Evolutionary conservation across 2,797 vertebrate species (phyloP).

Genomic region (Schizopygopsis pylzovi): DNA sequence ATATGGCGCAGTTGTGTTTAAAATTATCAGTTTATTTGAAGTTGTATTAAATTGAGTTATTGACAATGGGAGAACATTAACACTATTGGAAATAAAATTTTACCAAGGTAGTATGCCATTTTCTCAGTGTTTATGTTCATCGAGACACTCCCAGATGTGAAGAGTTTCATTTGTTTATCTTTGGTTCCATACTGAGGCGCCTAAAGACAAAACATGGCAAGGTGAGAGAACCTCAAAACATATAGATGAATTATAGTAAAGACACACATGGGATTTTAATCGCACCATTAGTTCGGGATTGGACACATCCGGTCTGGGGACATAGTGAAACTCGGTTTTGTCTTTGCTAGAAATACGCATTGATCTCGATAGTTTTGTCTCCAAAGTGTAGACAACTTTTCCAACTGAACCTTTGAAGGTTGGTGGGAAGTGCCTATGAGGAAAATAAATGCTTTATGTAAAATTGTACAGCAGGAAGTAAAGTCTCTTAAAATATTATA

Average conservation of each 20-base stretch:
- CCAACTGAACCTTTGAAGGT: slow-evolving; percentile 67
- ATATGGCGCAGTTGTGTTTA: no score
- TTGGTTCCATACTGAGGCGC: slow-evolving; percentile 69
- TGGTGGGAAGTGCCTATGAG: slow-evolving; percentile 14
- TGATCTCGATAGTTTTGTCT: slow-evolving; percentile 72
- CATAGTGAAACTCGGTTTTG: slow-evolving; percentile 65
- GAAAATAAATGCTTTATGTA: neutral
- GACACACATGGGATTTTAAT: neutral
- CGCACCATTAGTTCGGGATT: slow-evolving; percentile 58
- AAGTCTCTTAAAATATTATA: neutral
- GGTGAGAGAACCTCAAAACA: neutral
- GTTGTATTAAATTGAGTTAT: no score
- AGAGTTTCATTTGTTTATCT: slow-evolving; percentile 71
- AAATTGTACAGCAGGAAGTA: neutral
- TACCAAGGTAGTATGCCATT: slow-evolving; percentile 72
- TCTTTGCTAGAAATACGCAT: slow-evolving; percentile 69
- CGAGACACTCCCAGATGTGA: slow-evolving; percentile 72
- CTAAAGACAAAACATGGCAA: slow-evolving; percentile 57
- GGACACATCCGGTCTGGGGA: slow-evolving; percentile 50
- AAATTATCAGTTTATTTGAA: no score
- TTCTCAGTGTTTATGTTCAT: slow-evolving; percentile 76
- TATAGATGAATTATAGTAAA: neutral
- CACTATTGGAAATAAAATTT: slow-evolving; percentile 16
- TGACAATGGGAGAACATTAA: neutral
- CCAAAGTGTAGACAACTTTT: slow-evolving; percentile 71